These are phyloP conservation scores for Erinaceus europaeus DNA, from an alignment of 2,113 vertebrate genomes.

Conservation along the genomic window DNA sequence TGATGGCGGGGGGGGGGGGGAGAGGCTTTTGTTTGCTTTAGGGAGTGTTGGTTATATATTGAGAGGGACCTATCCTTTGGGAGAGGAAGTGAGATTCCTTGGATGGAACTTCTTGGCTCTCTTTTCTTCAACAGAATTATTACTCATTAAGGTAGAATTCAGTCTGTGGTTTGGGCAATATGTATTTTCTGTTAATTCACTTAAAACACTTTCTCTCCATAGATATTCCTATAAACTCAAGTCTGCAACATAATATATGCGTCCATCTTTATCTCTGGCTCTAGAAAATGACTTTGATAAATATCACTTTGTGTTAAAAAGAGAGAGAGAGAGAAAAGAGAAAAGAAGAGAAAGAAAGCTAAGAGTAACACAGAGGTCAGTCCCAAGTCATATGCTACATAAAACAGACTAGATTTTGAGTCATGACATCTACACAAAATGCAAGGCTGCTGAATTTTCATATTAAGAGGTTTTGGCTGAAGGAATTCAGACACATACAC, in stretches of 20 bases:
- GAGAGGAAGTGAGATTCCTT: constrained; percentile 15
- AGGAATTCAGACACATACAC: constrained; percentile 71
- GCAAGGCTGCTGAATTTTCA: constrained; percentile 68
- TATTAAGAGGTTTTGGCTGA: constrained; percentile 77
- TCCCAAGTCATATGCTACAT: constrained; percentile 45
- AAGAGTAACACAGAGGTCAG: constrained; percentile 39
- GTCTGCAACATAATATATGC: constrained; percentile 48
- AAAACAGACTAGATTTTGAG: constrained; percentile 65
- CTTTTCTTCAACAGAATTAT: constrained; percentile 7
- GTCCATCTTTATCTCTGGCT: not conserved
- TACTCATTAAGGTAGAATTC: constrained; percentile 44
- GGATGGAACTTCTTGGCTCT: constrained; percentile 15
- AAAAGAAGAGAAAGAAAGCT: too few relatives aligned
- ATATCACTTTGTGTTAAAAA: constrained; percentile 59
- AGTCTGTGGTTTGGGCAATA: constrained; percentile 42
- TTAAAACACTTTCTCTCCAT: constrained; percentile 33
- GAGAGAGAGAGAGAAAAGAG: too few relatives aligned
- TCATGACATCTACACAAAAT: constrained; percentile 52
- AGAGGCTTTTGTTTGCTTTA: constrained; percentile 28
- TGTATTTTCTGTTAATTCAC: constrained; percentile 67
- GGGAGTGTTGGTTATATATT: not conserved
- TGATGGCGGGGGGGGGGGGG: too few relatives aligned
- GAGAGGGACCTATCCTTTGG: constrained; percentile 26
- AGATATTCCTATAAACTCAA: not conserved
- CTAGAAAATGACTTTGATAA: constrained; percentile 42